A percentile compares a stretch with the other conserved stretches of the same genome.
Conservation (phyloP, 2,888 invertebrate genomes). For the Mimas tiliae region DNA sequence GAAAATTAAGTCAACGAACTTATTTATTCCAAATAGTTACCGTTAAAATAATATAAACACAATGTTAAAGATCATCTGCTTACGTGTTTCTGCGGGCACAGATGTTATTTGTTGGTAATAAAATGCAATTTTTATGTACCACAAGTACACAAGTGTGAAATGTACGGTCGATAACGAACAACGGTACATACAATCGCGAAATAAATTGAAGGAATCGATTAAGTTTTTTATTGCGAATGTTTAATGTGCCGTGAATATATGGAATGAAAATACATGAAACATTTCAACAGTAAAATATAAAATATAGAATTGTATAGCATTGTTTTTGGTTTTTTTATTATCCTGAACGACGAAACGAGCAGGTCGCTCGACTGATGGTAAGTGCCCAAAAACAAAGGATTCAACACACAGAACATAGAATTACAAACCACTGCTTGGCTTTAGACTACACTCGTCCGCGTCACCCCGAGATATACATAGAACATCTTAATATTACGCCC, state of each 20-base stretch:
- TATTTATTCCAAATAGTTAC: not conserved
- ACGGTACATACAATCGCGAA: constrained; percentile 9
- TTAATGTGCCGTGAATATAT: constrained; percentile 28
- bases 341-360: too few relatives aligned
- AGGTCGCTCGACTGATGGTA: too few relatives aligned
- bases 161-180: not conserved
- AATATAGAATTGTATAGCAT: too few relatives aligned
- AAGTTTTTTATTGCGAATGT: constrained; percentile 25
- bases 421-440: too few relatives aligned
- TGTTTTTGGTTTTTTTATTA: too few relatives aligned
- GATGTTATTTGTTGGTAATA: not conserved
- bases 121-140: constrained; percentile 1
- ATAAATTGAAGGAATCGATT: constrained; percentile 28
- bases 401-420: too few relatives aligned
- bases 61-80: not conserved
- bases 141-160: not conserved
- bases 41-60: not conserved
- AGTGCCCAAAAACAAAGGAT: too few relatives aligned
- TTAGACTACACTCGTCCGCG: too few relatives aligned
- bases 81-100: not conserved
- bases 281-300: constrained; percentile 4
- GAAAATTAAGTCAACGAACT: not conserved
- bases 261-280: constrained; percentile 14
- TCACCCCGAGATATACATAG: too few relatives aligned
- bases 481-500: too few relatives aligned